Percentiles rank a stretch among this genome's conserved stretches.
These are phyloP conservation scores for Agelas oroides DNA, from an alignment of 37 sponge, comb jelly and placozoan genomes.

Conservation along the genomic window DNA sequence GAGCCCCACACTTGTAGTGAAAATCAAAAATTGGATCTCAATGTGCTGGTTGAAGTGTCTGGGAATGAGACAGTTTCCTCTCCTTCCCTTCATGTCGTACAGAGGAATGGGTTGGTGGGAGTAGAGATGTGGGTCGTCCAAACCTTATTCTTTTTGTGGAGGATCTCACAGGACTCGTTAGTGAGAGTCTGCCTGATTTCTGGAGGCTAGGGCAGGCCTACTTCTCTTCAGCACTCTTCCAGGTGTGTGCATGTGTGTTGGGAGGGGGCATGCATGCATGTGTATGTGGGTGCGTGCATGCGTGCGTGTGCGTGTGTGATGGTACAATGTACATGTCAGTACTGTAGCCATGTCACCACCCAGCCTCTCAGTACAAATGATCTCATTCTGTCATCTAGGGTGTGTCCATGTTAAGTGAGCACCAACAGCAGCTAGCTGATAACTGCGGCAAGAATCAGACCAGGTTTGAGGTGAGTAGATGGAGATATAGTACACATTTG, in stretches of 20 bases:
- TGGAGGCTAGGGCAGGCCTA: conserved; percentile 90
- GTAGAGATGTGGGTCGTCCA: conserved; percentile 49
- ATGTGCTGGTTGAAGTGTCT: too few species aligned
- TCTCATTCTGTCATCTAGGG: conserved; percentile 24
- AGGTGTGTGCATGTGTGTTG: conserved; percentile 29
- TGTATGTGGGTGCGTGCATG: not conserved
- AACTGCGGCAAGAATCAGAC: conserved; percentile 36
- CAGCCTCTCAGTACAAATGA: too few species aligned
- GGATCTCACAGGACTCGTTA: conserved; percentile 75
- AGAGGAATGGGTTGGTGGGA: not conserved
- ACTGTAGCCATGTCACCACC: too few species aligned
- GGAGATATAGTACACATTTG: too few species aligned
- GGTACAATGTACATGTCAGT: not conserved
- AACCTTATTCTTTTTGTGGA: conserved; percentile 85
- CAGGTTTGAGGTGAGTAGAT: conserved; percentile 56
- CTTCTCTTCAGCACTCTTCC: conserved; percentile 66
- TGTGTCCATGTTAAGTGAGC: conserved; percentile 55
- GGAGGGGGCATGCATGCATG: not conserved
- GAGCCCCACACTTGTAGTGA: too few species aligned
- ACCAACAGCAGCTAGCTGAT: conserved; percentile 39
- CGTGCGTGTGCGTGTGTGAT: not conserved
- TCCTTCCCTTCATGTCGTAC: not conserved
- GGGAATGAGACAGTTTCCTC: too few species aligned
- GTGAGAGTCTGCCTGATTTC: conserved; percentile 81
- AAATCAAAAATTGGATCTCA: too few species aligned